A percentile compares a stretch with the other conserved stretches of the same genome.
Evolutionary conservation across 2,888 invertebrate species (phyloP).

Genomic region (Amblyteles armatorius): DNA sequence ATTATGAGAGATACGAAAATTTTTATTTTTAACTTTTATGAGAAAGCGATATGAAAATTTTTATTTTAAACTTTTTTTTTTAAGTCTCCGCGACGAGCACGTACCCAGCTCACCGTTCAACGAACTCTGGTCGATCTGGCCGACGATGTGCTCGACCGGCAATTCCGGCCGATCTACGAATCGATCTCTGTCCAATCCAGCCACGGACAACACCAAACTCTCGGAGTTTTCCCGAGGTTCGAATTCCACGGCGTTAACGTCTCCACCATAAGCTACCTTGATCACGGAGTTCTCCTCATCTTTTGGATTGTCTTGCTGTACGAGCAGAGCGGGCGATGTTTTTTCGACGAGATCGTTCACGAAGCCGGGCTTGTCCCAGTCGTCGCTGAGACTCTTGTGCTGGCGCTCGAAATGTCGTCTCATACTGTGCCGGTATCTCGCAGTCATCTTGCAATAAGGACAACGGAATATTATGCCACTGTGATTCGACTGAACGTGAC

Average conservation of each 20-base stretch:
- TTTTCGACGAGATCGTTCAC: constrained; percentile 70
- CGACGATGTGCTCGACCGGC: constrained; percentile 23
- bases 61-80: no score
- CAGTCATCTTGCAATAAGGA: constrained; percentile 72
- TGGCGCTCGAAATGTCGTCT: constrained; percentile 72
- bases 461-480: constrained; percentile 80
- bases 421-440: constrained; percentile 72
- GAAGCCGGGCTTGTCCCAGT: constrained; percentile 72
- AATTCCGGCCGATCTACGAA: constrained; percentile 32
- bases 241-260: constrained; percentile 39
- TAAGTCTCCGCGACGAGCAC: no score
- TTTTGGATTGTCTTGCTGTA: background rate
- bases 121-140: constrained; percentile 33
- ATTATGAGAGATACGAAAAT: no score
- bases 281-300: constrained; percentile 17
- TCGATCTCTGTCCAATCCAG: constrained; percentile 25
- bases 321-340: constrained; percentile 32
- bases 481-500: constrained; percentile 80
- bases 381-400: constrained; percentile 66
- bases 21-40: no score
- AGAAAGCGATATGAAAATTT: no score
- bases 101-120: constrained; percentile 54
- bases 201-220: constrained; percentile 33
- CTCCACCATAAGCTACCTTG: constrained; percentile 31
- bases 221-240: constrained; percentile 36